Conservation (phyloP, 2,888 invertebrate species). For the Seira ritae region DNA sequence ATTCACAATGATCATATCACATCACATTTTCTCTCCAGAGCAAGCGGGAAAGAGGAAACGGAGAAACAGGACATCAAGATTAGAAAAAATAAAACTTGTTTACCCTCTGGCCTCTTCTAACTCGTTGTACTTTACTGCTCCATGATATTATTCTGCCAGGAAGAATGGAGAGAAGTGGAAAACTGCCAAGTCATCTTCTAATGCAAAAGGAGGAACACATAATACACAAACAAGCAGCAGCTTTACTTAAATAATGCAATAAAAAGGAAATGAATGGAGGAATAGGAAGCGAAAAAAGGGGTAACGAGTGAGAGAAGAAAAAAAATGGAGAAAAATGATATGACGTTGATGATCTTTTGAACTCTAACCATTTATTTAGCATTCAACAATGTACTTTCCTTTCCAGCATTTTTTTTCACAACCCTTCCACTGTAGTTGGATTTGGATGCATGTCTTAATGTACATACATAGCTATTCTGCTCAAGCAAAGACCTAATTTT, state of each 20-base stretch:
- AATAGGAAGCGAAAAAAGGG: not conserved
- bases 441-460: not conserved
- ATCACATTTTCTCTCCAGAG: not conserved
- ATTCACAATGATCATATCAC: not conserved
- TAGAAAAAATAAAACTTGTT: conserved; percentile 24
- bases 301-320: conserved; percentile 21
- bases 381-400: conserved; percentile 13
- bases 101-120: not conserved
- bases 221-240: not conserved
- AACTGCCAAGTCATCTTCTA: conserved; percentile 58
- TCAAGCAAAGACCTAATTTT: not conserved
- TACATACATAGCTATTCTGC: not conserved
- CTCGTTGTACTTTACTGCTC: no score
- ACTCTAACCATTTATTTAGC: conserved; percentile 47
- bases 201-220: conserved; percentile 39
- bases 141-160: no score
- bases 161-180: conserved; percentile 54
- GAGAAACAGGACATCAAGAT: conserved; percentile 12
- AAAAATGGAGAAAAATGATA: conserved; percentile 41
- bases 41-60: conserved; percentile 11
- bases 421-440: not conserved
- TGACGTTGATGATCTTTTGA: conserved; percentile 51
- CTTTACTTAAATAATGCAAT: not conserved
- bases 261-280: not conserved
- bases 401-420: no score